phyloP scores from a whole-genome alignment of 2,888 invertebrate species.

The Euzophera pinguis region DNA sequence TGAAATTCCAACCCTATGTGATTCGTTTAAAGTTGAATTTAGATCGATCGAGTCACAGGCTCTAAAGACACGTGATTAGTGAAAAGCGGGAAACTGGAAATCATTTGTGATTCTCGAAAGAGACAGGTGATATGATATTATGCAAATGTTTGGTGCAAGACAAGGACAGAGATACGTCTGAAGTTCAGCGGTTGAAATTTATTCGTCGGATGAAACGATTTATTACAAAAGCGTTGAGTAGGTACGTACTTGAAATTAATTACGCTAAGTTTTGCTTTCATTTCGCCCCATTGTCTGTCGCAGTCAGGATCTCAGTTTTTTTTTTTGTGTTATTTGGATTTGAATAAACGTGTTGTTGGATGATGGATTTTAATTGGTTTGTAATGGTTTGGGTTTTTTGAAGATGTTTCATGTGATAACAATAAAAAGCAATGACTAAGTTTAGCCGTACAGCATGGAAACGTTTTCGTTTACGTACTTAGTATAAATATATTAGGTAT shows the following conservation, averaged over 20 bases:
- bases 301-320: neutral
- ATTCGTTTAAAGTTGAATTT: conserved; percentile 36
- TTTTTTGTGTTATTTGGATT: conserved; percentile 4
- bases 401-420: neutral
- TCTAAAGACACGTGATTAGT: conserved; percentile 70
- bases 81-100: conserved; percentile 75
- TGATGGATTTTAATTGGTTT: conserved; percentile 1
- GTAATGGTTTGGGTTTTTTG: neutral
- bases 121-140: conserved; percentile 72
- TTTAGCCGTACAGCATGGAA: too few species aligned
- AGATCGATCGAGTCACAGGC: conserved; percentile 23
- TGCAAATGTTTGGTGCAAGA: conserved; percentile 57
- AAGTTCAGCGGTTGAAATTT: conserved; percentile 71
- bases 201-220: conserved; percentile 75
- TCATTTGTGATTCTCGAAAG: conserved; percentile 74
- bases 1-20: conserved; percentile 36
- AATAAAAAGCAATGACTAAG: too few species aligned
- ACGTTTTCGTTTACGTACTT: too few species aligned
- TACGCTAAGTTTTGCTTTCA: conserved; percentile 67
- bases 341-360: conserved; percentile 5
- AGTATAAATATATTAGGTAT: too few species aligned
- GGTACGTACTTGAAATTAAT: conserved; percentile 77
- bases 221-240: conserved; percentile 78
- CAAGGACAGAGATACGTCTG: conserved; percentile 46
- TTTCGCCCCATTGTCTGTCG: conserved; percentile 50